Conservation (phyloP, 2,888 invertebrate genomes). For the Yponomeuta cagnagella region DNA sequence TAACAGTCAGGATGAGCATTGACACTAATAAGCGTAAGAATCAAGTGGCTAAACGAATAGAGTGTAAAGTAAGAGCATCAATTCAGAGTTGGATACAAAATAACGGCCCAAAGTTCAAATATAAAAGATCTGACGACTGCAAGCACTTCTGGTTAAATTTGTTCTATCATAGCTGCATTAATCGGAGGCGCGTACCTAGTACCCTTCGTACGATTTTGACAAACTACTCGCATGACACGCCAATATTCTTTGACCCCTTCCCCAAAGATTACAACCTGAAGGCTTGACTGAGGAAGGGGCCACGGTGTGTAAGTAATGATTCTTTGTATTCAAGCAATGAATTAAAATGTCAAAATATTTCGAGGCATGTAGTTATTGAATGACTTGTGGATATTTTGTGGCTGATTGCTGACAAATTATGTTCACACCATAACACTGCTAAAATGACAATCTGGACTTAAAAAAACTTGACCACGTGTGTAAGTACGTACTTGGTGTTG, state of each 20-base stretch:
- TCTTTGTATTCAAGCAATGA: slow-evolving; percentile 40
- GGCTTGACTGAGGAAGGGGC: neutral
- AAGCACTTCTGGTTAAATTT: neutral
- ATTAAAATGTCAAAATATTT: slow-evolving; percentile 60
- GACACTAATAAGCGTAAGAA: no score
- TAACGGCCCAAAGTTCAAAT: no score
- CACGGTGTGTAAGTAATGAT: neutral
- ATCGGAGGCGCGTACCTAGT: slow-evolving; percentile 52
- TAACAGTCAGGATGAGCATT: no score
- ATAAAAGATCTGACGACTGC: neutral
- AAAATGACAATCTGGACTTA: no score
- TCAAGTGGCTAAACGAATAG: no score
- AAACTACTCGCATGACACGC: neutral
- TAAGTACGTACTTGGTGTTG: no score
- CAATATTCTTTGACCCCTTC: slow-evolving; percentile 10
- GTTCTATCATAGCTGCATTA: slow-evolving; percentile 48
- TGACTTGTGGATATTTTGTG: neutral
- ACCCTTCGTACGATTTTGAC: slow-evolving; percentile 14
- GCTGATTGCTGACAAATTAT: neutral
- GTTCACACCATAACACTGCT: neutral
- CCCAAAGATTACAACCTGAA: slow-evolving; percentile 2
- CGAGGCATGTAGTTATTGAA: slow-evolving; percentile 33
- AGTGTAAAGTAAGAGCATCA: no score
- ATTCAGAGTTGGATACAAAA: no score
- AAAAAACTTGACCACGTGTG: no score